Percentiles rank a stretch among this genome's conserved stretches.
Conservation (phyloP, 2,113 vertebrate genomes). For the Ceyx margarethae region DNA sequence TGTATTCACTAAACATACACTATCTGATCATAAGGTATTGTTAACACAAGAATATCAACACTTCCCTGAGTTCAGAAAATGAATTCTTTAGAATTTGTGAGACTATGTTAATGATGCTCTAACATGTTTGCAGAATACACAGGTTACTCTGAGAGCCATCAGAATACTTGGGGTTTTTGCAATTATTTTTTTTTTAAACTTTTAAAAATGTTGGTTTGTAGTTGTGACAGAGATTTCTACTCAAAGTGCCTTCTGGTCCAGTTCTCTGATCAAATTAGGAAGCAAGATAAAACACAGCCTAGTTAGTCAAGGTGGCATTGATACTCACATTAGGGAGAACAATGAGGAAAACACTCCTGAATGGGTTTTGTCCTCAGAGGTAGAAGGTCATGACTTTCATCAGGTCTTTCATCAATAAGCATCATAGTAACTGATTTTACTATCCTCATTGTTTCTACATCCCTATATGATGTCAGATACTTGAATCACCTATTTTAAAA, state of each 20-base stretch:
- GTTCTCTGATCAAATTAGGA: neutral
- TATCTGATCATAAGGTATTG: neutral
- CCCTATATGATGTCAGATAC: neutral
- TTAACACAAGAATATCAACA: neutral
- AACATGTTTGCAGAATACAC: neutral
- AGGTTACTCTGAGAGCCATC: neutral
- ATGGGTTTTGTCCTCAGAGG: neutral
- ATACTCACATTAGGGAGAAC: neutral
- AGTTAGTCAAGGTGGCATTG: neutral
- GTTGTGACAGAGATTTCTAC: neutral
- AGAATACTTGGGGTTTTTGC: neutral
- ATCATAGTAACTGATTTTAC: neutral
- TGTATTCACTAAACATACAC: neutral
- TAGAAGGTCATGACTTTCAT: neutral
- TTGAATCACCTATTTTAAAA: neutral
- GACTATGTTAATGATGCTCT: neutral
- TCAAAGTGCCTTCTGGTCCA: neutral
- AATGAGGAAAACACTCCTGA: neutral
- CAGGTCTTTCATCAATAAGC: neutral
- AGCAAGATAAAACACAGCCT: neutral
- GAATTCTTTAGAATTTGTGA: neutral
- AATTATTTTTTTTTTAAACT: neutral
- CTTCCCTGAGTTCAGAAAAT: neutral
- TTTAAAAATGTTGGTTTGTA: neutral
- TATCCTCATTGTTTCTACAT: neutral